Base-by-base conservation (phyloP, 2,888 invertebrate species). In the Sycophila texana region DNA sequence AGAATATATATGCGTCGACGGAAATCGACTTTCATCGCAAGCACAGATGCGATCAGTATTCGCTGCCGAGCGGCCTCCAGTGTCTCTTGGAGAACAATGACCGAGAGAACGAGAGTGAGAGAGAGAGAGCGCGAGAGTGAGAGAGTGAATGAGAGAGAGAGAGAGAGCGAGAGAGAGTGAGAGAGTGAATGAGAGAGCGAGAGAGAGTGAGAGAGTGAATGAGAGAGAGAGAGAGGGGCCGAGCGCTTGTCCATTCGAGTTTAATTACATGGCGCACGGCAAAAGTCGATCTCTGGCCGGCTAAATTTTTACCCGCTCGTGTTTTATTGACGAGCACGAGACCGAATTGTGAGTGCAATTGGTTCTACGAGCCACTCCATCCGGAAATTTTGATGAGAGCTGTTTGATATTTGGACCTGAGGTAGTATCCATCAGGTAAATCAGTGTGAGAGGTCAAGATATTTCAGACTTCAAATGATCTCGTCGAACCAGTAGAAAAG, bases 181-280 rank as follows among this genome's bases (percentile, higher is more conserved):
- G 57, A 57, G 57, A 4, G 7, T 7, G 4, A n/a, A n/a, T n/a
- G 18, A 58, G 20, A 26, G 26, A 47, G 22, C 2, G 12, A 39
- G 7, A 20, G 47, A n/a, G n/a, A n/a, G n/a, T n/a, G n/a, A n/a
- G n/a, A n/a, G n/a, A n/a, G n/a, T n/a, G n/a, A n/a, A n/a, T 5
- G 58, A 39, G 14, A 39, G 16, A 67, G 57, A 57, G 57, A 4
- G 7, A 7, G 4, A n/a, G n/a, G n/a, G n/a, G n/a, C n/a, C n/a
- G n/a, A n/a, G n/a, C n/a, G 30, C 16, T 55, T 47, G 58, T 12
- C 70, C 66, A 73, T 57, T 47, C 68, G 80, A 86, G 85, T 87
- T 87, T 86, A 88, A 88, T 87, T 87, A 87, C 86, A 87, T 84
- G 49, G n/a, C 20, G 39, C 51, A 20, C 20, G 63, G 65, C 20